Evolutionary conservation across 2,113 vertebrate species (phyloP), one percentile per base, ranked within the genome.

Genomic region (Pollimyrus isidori): DNA sequence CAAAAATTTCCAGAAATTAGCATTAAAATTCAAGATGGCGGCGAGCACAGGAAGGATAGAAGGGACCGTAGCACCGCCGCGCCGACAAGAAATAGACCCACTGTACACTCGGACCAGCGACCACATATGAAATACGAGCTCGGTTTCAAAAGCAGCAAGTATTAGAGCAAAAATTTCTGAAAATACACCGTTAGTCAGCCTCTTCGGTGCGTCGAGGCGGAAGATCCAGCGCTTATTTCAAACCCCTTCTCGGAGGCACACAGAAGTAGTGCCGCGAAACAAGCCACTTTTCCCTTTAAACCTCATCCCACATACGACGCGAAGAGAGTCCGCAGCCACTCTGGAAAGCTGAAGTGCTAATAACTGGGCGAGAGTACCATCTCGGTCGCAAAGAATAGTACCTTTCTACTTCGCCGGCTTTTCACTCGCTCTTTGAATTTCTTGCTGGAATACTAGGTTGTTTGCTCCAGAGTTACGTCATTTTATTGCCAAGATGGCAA

Each of bases 21-120:
- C 95, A 96, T 96, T 95, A 96, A 95, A 96, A 95, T 96, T 95
- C 95, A 96, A 96, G 94, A 96, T 96, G 96, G 96, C 95, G 95
- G 92, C 93, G 87, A 85, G 93, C 92, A 94, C 90, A 89, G 92
- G 91, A 87, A 93, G 91, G 91, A 91, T 87, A 91, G 91, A 92
- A 93, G 19, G 88, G 92, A 94, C 90, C 95, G 94, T 91, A 95
- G 91, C 94, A 94, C 95, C 48, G 91, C 94, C 94, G 42, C 92
- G 42, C 92, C 91, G 90, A 86, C 62, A 53, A 95, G 92, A 96
- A 96, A 89, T 95, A 96, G 95, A 92, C 89, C 95, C 94, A 76
- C 3, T n/a, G n/a, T 76, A 92, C 73, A 90, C 91, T 88, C 91
- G 48, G 50, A 13, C 80, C 56, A 87, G 82, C 76, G 80, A 62